A percentile compares a stretch with the other conserved stretches of the same genome.
These are phyloP conservation scores for Phalanger gymnotis DNA, from an alignment of 2,797 vertebrate genomes.

Conservation along the genomic window DNA sequence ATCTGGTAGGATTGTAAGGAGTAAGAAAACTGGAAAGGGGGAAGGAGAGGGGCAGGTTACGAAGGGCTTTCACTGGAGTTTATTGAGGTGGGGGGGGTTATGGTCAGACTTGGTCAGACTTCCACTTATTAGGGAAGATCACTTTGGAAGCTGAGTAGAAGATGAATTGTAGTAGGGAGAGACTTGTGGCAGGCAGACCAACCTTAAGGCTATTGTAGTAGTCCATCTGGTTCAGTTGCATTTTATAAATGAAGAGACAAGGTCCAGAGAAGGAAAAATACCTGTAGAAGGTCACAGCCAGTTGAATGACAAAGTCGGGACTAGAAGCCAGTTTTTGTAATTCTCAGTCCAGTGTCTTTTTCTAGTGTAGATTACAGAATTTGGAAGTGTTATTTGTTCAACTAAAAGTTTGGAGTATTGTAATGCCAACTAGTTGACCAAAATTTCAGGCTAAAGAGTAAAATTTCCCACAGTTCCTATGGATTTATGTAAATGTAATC, in stretches of 20 bases:
- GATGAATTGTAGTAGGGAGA: neutral
- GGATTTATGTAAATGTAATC: slow-evolving; percentile 56
- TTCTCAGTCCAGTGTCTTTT: neutral
- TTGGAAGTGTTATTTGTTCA: neutral
- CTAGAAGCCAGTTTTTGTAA: neutral
- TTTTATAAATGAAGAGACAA: neutral
- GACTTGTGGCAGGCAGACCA: neutral
- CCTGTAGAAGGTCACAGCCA: neutral
- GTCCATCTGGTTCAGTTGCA: neutral
- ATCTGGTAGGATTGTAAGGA: neutral
- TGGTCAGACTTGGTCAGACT: neutral
- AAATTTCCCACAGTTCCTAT: slow-evolving; percentile 48
- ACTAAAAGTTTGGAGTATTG: neutral
- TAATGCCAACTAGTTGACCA: neutral
- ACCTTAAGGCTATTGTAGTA: neutral
- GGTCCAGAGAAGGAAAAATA: neutral
- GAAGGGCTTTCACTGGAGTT: neutral
- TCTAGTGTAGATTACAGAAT: neutral
- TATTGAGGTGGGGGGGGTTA: neutral
- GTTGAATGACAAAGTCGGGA: neutral
- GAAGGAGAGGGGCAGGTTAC: neutral
- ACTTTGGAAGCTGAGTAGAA: neutral
- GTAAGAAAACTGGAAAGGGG: neutral
- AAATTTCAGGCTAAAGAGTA: slow-evolving; percentile 41
- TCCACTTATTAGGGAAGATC: neutral